Evolutionary conservation across 2,113 vertebrate species (phyloP).

Genomic region (Tylochromis polylepis): DNA sequence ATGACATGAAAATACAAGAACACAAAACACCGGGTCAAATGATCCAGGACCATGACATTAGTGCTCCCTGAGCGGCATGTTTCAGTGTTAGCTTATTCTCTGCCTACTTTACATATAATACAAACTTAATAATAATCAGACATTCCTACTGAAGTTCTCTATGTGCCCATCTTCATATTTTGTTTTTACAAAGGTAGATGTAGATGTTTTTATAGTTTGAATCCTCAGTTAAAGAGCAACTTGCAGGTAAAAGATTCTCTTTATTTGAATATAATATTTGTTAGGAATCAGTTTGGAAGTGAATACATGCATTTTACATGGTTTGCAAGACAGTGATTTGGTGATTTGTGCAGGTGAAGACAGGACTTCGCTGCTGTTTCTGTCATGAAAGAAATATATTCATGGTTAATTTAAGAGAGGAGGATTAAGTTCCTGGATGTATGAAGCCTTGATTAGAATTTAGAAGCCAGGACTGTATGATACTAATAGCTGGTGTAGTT

Average conservation of each 20-base stretch:
- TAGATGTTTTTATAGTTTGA: background rate
- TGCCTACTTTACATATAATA: background rate
- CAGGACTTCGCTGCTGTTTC: background rate
- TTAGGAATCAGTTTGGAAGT: background rate
- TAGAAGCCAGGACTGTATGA: background rate
- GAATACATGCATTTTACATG: background rate
- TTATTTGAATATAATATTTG: background rate
- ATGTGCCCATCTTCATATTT: background rate
- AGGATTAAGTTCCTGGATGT: background rate
- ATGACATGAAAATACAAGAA: no score
- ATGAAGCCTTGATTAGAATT: background rate
- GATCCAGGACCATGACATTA: no score
- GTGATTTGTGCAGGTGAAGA: background rate
- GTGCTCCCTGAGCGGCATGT: no score
- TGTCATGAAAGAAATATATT: background rate
- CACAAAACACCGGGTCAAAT: no score
- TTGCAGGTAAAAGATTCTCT: background rate
- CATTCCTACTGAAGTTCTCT: background rate
- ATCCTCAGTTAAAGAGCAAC: background rate
- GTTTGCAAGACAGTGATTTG: background rate
- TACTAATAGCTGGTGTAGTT: background rate
- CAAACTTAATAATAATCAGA: background rate
- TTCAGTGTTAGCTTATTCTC: no score
- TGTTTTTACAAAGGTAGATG: background rate
- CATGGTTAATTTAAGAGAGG: fast-evolving